Evolutionary conservation across 2,888 invertebrate genomes (phyloP), one percentile per base, ranked within the genome.

Genomic region (Stratiomys singularior): DNA sequence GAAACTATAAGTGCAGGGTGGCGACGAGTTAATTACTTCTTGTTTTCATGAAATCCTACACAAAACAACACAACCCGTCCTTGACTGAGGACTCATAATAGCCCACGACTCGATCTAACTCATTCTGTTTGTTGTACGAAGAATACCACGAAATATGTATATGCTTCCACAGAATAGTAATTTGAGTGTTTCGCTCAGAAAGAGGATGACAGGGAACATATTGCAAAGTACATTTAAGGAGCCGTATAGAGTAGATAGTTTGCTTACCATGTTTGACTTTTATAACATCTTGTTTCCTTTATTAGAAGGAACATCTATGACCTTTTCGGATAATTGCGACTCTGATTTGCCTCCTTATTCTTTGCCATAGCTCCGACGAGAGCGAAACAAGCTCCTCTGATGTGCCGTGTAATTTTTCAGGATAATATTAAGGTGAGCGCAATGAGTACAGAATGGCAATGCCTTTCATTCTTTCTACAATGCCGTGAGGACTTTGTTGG

Each of bases 1-100:
- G 58, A 60, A 74, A 58, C 74, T 74, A 44, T 74, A 74, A 74
- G 74, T 74, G 60, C 58, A 74, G 74, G 74, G 74, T 74, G 74
- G 74, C 60, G 74, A 58, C 58, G 58, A 74, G 58, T 74, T 74
- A 74, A 74, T 74, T 74, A 60, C 58, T 74, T 74, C 72, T 74
- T 74, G 58, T 74, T 74, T 72, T 37, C 74, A 60, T 74, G 60
- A 74, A 74, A 74, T 74, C 23, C 60, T 58, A 74, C 44, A 74
- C 60, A 25, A 67, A 9, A 25, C 37, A 18, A 69, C 69, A 46
- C 11, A 60, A 18, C 58, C 37, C 37, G 4, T 60, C 28, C 64
- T 30, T 30, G 4, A 23, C 66, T n/a, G 21, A 46, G 23, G 74
- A 4, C 18, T 58, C 15, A 58, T 21, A 28, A 60, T 37, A 30